These are phyloP conservation scores for Galago senegalensis DNA, from an alignment of 2,797 vertebrate species.

Conservation along the genomic window DNA sequence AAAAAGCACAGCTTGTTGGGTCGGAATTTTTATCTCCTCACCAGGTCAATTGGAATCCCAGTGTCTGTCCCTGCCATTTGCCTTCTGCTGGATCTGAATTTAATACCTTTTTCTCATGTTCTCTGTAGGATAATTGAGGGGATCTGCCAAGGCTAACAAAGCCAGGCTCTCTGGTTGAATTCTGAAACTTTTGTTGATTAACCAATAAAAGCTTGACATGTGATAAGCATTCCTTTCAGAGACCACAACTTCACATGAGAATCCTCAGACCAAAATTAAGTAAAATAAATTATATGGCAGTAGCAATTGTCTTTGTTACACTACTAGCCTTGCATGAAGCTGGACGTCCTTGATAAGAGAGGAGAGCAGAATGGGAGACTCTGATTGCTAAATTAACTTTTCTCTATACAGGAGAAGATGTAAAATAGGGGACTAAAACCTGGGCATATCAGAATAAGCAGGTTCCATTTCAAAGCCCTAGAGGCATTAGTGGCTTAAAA, in stretches of 20 bases:
- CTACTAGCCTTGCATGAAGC: neutral
- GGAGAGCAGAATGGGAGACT: neutral
- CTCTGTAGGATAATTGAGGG: neutral
- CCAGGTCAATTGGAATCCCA: neutral
- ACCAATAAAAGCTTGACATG: neutral
- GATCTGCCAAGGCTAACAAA: neutral
- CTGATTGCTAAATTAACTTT: neutral
- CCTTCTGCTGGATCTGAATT: neutral
- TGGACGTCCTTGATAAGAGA: neutral
- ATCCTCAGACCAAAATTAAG: neutral
- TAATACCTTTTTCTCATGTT: neutral
- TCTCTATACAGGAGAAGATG: neutral
- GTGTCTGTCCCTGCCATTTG: neutral
- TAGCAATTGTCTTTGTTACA: neutral
- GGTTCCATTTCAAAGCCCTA: constrained; percentile 24
- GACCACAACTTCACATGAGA: neutral
- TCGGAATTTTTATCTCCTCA: neutral
- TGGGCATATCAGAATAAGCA: constrained; percentile 7
- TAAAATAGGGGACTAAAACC: neutral
- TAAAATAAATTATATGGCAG: neutral
- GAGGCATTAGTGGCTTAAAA: neutral
- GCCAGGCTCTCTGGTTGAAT: neutral
- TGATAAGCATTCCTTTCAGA: neutral
- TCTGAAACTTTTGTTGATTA: neutral
- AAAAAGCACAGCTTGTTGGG: neutral